Conservation (phyloP, 2,888 invertebrate species). For the Rhabditophanes sp. region DNA sequence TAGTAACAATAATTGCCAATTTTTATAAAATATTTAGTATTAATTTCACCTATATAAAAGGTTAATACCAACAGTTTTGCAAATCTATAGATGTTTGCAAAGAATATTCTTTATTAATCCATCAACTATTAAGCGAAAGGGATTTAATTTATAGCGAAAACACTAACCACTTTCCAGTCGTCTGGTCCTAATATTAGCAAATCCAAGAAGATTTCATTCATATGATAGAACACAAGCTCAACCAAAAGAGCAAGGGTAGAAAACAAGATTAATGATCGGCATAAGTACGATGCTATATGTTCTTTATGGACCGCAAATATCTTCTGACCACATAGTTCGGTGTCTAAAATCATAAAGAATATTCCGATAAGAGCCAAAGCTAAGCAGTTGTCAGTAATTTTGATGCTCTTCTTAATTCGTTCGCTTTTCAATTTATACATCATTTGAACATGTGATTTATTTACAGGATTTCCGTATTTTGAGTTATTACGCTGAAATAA, state of each 20-base stretch:
- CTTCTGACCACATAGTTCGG: constrained; percentile 32
- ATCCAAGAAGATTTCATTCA: constrained; percentile 38
- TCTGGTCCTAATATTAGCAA: constrained; percentile 1
- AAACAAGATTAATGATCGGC: constrained; percentile 22
- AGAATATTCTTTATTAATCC: too few species aligned
- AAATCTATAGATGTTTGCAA: too few species aligned
- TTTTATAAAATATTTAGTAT: neutral
- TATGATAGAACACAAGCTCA: constrained; percentile 34
- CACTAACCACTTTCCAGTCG: too few species aligned
- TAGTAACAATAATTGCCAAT: neutral
- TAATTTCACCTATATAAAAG: too few species aligned
- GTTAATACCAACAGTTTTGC: too few species aligned
- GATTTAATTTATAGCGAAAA: too few species aligned
- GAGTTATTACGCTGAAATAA: too few species aligned
- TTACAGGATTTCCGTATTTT: constrained; percentile 39
- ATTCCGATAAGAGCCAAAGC: constrained; percentile 26
- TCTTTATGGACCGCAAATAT: constrained; percentile 24
- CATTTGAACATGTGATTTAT: constrained; percentile 37
- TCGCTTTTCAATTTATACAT: constrained; percentile 38
- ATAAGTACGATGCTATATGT: constrained; percentile 2
- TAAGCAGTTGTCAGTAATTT: constrained; percentile 21
- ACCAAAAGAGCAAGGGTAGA: constrained; percentile 29
- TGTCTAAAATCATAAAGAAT: constrained; percentile 35
- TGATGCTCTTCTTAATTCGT: constrained; percentile 21
- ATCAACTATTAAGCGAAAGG: too few species aligned